Evolutionary conservation across 2,797 vertebrate genomes (phyloP).

Genomic region (Tiaroga cobitis): DNA sequence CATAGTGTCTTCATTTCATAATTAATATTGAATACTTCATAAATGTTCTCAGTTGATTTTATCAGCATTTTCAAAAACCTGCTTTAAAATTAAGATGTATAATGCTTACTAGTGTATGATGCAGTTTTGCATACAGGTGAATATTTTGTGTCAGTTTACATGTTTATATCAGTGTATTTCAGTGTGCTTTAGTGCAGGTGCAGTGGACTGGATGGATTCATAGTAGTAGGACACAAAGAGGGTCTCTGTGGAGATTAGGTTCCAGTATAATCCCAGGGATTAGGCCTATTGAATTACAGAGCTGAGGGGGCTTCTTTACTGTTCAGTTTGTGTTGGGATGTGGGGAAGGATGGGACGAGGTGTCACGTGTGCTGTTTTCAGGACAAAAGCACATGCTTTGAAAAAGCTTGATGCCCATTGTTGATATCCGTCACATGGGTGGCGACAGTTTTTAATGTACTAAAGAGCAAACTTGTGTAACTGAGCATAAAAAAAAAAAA

Average conservation of each 20-base stretch:
- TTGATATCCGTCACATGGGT: neutral
- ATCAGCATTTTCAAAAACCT: neutral
- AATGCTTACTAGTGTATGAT: neutral
- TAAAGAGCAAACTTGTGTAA: slow-evolving; percentile 3
- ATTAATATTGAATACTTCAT: neutral
- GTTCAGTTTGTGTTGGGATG: slow-evolving; percentile 38
- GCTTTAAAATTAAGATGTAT: neutral
- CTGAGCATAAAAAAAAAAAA: neutral
- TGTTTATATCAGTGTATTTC: neutral
- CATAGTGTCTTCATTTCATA: neutral
- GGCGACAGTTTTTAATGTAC: neutral
- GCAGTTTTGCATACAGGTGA: neutral
- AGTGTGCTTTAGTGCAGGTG: slow-evolving; percentile 24
- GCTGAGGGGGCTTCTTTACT: slow-evolving; percentile 29
- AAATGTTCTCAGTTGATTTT: neutral
- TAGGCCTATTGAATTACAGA: slow-evolving; percentile 46
- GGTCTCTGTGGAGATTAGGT: slow-evolving; percentile 47
- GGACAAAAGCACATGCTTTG: slow-evolving; percentile 16
- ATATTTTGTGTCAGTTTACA: neutral
- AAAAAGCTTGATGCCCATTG: slow-evolving; percentile 30
- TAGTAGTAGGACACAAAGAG: slow-evolving; percentile 50
- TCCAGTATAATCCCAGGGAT: slow-evolving; percentile 38
- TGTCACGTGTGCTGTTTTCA: slow-evolving; percentile 53
- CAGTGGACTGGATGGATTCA: slow-evolving; percentile 33
- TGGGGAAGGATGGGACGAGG: neutral